A percentile compares a stretch with the other conserved stretches of the same genome.
Evolutionary conservation across 2,888 invertebrate genomes (phyloP).

Genomic region (Chymomyza amoena): DNA sequence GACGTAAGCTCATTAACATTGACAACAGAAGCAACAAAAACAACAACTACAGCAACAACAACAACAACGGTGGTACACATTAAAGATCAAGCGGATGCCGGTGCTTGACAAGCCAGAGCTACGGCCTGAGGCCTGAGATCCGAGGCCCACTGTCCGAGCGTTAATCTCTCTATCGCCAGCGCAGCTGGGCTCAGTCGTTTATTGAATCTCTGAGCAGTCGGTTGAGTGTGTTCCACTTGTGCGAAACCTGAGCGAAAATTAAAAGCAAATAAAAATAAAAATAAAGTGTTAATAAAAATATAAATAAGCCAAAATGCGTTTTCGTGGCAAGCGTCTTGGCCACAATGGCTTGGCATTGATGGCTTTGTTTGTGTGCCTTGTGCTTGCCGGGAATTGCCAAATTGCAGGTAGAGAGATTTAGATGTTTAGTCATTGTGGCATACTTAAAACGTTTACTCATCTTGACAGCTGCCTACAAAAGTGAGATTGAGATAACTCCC

Average conservation of each 20-base stretch:
- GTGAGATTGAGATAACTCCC: slow-evolving; percentile 72
- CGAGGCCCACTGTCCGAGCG: not conserved
- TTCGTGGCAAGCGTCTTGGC: slow-evolving; percentile 8
- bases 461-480: slow-evolving; percentile 64
- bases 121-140: not conserved
- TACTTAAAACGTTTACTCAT: not conserved
- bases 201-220: slow-evolving; percentile 54
- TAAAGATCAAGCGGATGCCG: slow-evolving; percentile 8
- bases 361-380: slow-evolving; percentile 48
- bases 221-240: slow-evolving; percentile 39
- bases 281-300: slow-evolving; percentile 50
- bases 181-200: slow-evolving; percentile 51
- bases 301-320: slow-evolving; percentile 54
- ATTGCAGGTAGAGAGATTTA: slow-evolving; percentile 64
- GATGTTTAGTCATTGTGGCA: not conserved
- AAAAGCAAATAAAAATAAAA: not conserved
- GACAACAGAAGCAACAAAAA: not conserved
- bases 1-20: slow-evolving; percentile 8
- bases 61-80: not conserved
- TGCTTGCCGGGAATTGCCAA: slow-evolving; percentile 59
- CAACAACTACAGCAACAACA: not conserved
- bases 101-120: not conserved
- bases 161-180: not conserved
- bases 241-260: slow-evolving; percentile 2
- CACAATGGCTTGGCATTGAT: slow-evolving; percentile 51